Percentiles rank a stretch among this genome's conserved stretches.
These are phyloP conservation scores for Microcebus griseorufus DNA, from an alignment of 2,113 vertebrate genomes.

Conservation along the genomic window DNA sequence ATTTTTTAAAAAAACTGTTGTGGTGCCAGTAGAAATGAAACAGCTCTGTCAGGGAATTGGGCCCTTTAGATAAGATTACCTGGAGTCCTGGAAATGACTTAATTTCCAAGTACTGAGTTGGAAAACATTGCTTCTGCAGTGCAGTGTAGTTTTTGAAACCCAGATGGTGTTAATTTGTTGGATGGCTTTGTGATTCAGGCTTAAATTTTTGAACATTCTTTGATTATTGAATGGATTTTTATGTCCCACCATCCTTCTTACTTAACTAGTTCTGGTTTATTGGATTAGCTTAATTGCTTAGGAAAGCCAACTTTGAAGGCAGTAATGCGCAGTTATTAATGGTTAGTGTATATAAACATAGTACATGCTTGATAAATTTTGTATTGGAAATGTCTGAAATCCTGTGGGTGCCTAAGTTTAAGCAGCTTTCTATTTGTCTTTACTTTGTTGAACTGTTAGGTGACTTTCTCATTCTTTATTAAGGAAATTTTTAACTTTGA, in stretches of 20 bases:
- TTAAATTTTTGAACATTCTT: background rate
- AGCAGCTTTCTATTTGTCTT: background rate
- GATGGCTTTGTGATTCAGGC: background rate
- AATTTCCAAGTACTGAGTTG: background rate
- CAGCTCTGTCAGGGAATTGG: background rate
- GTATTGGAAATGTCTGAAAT: background rate
- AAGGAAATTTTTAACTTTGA: background rate
- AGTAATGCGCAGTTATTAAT: background rate
- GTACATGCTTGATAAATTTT: background rate
- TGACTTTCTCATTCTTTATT: background rate
- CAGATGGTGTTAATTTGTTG: background rate
- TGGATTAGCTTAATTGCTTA: background rate
- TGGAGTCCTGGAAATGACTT: background rate
- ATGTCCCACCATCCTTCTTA: background rate
- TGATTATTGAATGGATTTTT: conserved; percentile 4
- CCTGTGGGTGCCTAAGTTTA: background rate
- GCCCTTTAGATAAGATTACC: background rate
- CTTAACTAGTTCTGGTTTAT: background rate
- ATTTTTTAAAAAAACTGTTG: background rate
- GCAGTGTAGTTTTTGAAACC: background rate
- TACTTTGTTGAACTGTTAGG: background rate
- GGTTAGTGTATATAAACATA: background rate
- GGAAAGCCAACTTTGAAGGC: background rate
- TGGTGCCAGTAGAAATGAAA: background rate
- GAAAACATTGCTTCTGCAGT: background rate